phyloP scores from a whole-genome alignment of 2,888 invertebrate species.

The Monochamus alternatus region DNA sequence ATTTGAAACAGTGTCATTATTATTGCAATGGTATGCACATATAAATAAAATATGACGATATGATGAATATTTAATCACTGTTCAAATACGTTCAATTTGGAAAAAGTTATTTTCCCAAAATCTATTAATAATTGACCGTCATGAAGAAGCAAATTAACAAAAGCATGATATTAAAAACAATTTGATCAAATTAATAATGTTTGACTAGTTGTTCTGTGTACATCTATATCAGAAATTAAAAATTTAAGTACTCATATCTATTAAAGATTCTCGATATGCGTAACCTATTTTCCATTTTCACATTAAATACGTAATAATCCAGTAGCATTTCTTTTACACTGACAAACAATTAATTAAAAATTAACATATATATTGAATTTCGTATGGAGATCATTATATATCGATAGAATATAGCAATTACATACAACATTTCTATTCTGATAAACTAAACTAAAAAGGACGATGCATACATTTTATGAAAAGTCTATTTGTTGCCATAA shows the following conservation, averaged over 20 bases:
- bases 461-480: background rate
- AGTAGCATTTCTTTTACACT: constrained; percentile 22
- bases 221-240: too few species aligned
- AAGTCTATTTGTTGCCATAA: background rate
- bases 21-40: too few species aligned
- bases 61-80: too few species aligned
- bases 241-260: constrained; percentile 11
- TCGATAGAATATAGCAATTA: constrained; percentile 3
- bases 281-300: constrained; percentile 25
- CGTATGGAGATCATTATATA: background rate
- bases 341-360: constrained; percentile 22
- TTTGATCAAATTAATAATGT: too few species aligned
- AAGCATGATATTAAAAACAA: too few species aligned
- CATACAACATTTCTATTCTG: constrained; percentile 20
- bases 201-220: too few species aligned
- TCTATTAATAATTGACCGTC: too few species aligned
- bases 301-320: constrained; percentile 30
- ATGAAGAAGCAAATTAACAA: too few species aligned
- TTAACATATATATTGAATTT: constrained; percentile 25
- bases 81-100: too few species aligned
- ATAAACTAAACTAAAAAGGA: constrained; percentile 5
- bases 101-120: too few species aligned
- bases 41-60: background rate
- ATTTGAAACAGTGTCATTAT: too few species aligned
- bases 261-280: constrained; percentile 38